Percentiles rank a stretch among this genome's conserved stretches.
Evolutionary conservation across 2,888 invertebrate genomes (phyloP).

Genomic region (Diaphora mendica): DNA sequence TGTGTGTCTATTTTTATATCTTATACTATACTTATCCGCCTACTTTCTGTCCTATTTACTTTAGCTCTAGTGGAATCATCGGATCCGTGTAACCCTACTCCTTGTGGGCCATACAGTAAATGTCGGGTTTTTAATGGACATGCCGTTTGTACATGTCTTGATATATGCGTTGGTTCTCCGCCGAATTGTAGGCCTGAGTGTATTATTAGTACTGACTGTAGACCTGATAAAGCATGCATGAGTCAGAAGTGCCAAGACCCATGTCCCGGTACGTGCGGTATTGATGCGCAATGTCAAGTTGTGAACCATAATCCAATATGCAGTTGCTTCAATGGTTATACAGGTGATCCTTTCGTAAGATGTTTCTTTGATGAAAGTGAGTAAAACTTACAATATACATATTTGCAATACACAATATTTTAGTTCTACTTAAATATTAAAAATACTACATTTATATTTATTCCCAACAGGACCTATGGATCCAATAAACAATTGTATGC

Average conservation of each 20-base stretch:
- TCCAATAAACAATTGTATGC: conserved; percentile 88
- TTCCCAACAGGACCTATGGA: conserved; percentile 74
- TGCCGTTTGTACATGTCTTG: conserved; percentile 92
- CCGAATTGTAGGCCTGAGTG: conserved; percentile 93
- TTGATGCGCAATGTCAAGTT: conserved; percentile 92
- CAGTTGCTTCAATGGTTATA: conserved; percentile 89
- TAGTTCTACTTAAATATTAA: not conserved
- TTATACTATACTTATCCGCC: conserved; percentile 56
- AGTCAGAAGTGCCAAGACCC: conserved; percentile 92
- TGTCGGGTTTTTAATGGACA: conserved; percentile 90
- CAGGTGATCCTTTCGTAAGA: conserved; percentile 92
- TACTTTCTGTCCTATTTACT: conserved; percentile 64
- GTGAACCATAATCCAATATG: conserved; percentile 93
- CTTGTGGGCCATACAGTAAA: conserved; percentile 92
- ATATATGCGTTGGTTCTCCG: conserved; percentile 91
- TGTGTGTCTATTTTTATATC: conserved; percentile 57
- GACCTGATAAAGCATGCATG: conserved; percentile 91
- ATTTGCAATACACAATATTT: not conserved
- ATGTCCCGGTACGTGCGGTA: conserved; percentile 91
- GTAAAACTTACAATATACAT: conserved; percentile 56
- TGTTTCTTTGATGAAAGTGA: conserved; percentile 89
- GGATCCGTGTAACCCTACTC: conserved; percentile 91
- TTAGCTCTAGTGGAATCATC: conserved; percentile 80
- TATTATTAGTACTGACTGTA: conserved; percentile 92
- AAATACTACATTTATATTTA: conserved; percentile 6